Evolutionary conservation across 2,797 vertebrate species (phyloP).

Genomic region (Phoebastria nigripes): DNA sequence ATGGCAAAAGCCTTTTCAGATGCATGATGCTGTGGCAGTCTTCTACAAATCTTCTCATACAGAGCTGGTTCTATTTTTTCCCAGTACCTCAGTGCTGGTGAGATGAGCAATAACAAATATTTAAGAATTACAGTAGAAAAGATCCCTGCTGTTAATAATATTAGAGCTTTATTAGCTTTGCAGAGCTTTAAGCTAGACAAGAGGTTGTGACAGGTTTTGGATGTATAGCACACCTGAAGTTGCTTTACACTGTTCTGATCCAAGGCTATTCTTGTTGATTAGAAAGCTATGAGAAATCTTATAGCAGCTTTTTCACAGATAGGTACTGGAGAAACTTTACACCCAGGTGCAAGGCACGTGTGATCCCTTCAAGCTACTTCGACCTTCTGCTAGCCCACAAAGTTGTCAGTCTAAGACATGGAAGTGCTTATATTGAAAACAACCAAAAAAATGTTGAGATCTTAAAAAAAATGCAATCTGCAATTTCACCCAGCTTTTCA

Average conservation of each 20-base stretch:
- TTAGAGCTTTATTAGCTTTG: background rate
- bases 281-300: background rate
- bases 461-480: background rate
- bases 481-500: background rate
- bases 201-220: background rate
- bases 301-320: background rate
- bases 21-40: background rate
- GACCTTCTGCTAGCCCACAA: background rate
- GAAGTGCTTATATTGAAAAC: background rate
- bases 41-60: background rate
- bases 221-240: no score
- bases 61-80: background rate
- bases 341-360: background rate
- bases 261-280: background rate
- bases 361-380: background rate
- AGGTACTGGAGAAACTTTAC: background rate
- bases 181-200: background rate
- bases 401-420: background rate
- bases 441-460: rapidly evolving
- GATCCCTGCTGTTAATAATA: background rate
- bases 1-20: background rate
- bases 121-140: background rate
- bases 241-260: background rate
- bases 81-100: background rate
- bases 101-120: background rate